Evolutionary conservation across 2,888 invertebrate genomes (phyloP).

Genomic region (Mythimna albipuncta): DNA sequence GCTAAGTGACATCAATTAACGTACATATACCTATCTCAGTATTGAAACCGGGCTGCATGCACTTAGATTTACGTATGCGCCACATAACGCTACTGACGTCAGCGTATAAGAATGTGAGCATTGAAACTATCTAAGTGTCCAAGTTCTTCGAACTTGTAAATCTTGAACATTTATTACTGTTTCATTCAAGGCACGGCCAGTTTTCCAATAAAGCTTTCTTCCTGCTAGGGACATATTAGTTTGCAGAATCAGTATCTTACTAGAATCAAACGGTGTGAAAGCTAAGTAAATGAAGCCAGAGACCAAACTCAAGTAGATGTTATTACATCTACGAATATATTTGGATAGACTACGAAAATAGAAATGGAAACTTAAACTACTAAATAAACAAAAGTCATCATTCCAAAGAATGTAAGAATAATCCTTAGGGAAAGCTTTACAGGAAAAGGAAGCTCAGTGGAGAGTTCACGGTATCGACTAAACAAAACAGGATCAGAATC

Average conservation of each 20-base stretch:
- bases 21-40: constrained; percentile 21
- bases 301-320: constrained; percentile 7
- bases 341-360: constrained; percentile 29
- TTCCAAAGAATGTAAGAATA: constrained; percentile 41
- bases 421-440: constrained; percentile 53
- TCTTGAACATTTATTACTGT: constrained; percentile 15
- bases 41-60: constrained; percentile 31
- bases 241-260: background rate
- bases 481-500: constrained; percentile 58
- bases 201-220: constrained; percentile 8
- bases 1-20: constrained; percentile 54
- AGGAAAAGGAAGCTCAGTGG: constrained; percentile 44
- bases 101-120: constrained; percentile 49
- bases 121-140: constrained; percentile 33
- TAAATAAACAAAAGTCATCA: constrained; percentile 46
- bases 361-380: constrained; percentile 32
- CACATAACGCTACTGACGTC: constrained; percentile 54
- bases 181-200: constrained; percentile 17
- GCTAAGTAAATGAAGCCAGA: constrained; percentile 6
- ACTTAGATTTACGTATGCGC: constrained; percentile 52
- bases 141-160: constrained; percentile 18
- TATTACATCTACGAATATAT: constrained; percentile 7
- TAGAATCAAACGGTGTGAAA: background rate
- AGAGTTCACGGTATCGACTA: constrained; percentile 54
- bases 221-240: background rate